These are phyloP conservation scores for Coenobita brevimanus DNA, from an alignment of 1,140 invertebrate species.

Conservation along the genomic window DNA sequence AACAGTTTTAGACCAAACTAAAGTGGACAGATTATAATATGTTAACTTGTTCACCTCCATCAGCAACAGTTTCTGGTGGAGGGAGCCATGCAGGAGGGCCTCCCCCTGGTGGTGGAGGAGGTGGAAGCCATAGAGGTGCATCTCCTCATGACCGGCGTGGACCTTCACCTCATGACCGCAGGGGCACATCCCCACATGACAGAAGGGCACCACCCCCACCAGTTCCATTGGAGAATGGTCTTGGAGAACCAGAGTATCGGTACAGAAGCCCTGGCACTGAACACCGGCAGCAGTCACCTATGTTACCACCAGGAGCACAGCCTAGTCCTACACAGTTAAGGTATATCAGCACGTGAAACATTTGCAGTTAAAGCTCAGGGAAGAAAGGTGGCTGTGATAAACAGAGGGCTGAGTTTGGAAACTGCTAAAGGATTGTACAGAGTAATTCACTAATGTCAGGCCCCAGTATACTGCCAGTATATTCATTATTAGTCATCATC, in stretches of 20 bases:
- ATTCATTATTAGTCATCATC: no score
- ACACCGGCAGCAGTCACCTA: slow-evolving; percentile 63
- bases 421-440: no score
- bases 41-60: no score
- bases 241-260: slow-evolving; percentile 52
- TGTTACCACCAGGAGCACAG: slow-evolving; percentile 61
- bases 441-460: no score
- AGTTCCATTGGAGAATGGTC: slow-evolving; percentile 50
- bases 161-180: slow-evolving; percentile 52
- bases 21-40: no score
- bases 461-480: no score
- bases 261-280: slow-evolving; percentile 51
- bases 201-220: slow-evolving; percentile 47
- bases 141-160: slow-evolving; percentile 65
- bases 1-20: no score
- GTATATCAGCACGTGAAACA: no score
- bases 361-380: background rate
- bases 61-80: background rate
- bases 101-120: slow-evolving; percentile 23
- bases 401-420: background rate
- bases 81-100: slow-evolving; percentile 10
- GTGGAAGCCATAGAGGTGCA: slow-evolving; percentile 54
- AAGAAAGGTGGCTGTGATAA: background rate
- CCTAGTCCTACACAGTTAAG: slow-evolving; percentile 56
- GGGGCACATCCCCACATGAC: slow-evolving; percentile 63